A percentile compares a stretch with the other conserved stretches of the same genome.
These are phyloP conservation scores for Halisarca cf. caerulea DNA, from an alignment of 37 sponge, comb jelly and placozoan genomes.

Conservation along the genomic window DNA sequence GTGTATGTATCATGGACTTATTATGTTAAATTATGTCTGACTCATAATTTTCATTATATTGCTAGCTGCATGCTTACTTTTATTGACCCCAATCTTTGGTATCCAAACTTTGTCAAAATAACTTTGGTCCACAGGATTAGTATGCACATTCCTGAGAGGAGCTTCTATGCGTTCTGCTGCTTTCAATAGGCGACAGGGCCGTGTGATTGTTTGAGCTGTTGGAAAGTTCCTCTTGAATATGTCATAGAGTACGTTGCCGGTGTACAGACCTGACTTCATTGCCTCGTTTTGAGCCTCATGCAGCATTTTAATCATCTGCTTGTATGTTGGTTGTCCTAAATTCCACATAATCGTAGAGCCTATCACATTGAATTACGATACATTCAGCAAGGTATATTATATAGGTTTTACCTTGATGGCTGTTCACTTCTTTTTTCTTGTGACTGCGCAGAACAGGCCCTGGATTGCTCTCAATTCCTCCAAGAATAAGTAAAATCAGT, in stretches of 20 bases:
- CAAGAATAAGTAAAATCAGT: neutral
- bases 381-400: neutral
- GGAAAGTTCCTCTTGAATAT: neutral
- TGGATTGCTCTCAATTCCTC: neutral
- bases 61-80: neutral
- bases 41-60: too few relatives aligned
- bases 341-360: neutral
- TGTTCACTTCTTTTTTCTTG: neutral
- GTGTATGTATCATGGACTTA: too few relatives aligned
- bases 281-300: neutral
- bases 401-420: neutral
- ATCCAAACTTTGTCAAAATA: neutral
- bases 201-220: neutral
- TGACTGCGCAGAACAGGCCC: neutral
- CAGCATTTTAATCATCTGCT: neutral
- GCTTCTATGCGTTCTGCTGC: neutral
- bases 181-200: neutral
- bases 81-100: neutral
- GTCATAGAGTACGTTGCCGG: neutral
- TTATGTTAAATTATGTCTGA: too few relatives aligned
- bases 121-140: neutral
- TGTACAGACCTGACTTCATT: neutral
- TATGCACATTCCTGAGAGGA: neutral
- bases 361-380: neutral
- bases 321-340: neutral